These are phyloP conservation scores for Chromis chromis DNA, from an alignment of 2,797 vertebrate species.

Conservation along the genomic window DNA sequence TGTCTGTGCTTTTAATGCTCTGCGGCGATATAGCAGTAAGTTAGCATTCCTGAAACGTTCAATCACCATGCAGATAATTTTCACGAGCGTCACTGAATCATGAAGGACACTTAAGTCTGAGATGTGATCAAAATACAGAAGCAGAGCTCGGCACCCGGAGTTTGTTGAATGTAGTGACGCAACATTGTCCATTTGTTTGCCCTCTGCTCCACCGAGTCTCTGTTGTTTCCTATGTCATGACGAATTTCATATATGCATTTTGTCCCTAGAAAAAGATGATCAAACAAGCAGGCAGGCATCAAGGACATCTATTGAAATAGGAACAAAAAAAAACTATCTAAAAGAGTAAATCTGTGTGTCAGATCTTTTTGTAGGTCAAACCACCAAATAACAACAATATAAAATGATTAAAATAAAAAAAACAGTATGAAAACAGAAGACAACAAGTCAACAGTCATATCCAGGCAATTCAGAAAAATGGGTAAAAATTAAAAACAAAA, in stretches of 20 bases:
- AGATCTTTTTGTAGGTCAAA: background rate
- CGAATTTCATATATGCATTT: slow-evolving; percentile 2
- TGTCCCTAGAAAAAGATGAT: slow-evolving; percentile 4
- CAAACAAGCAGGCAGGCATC: slow-evolving; percentile 14
- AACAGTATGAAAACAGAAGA: background rate
- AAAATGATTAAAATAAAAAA: background rate
- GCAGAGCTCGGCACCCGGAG: slow-evolving; percentile 42
- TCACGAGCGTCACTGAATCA: slow-evolving; percentile 76
- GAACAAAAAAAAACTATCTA: background rate
- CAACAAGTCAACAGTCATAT: background rate
- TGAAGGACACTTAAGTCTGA: slow-evolving; percentile 82
- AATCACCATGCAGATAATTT: slow-evolving; percentile 79
- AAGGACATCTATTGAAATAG: slow-evolving; percentile 17
- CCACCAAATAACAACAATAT: no score
- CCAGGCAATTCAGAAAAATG: background rate
- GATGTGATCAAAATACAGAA: slow-evolving; percentile 79
- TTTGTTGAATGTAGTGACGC: slow-evolving; percentile 59
- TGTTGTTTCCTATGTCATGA: slow-evolving; percentile 28
- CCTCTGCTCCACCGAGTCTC: slow-evolving; percentile 20
- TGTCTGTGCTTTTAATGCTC: slow-evolving; percentile 58
- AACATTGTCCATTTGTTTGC: slow-evolving; percentile 51
- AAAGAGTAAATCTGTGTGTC: background rate
- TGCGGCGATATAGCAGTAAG: slow-evolving; percentile 55
- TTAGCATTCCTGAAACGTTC: slow-evolving; percentile 75
- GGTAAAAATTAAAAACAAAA: background rate